Conservation (phyloP, 1,140 invertebrate genomes). For the Monochamus saltuarius region DNA sequence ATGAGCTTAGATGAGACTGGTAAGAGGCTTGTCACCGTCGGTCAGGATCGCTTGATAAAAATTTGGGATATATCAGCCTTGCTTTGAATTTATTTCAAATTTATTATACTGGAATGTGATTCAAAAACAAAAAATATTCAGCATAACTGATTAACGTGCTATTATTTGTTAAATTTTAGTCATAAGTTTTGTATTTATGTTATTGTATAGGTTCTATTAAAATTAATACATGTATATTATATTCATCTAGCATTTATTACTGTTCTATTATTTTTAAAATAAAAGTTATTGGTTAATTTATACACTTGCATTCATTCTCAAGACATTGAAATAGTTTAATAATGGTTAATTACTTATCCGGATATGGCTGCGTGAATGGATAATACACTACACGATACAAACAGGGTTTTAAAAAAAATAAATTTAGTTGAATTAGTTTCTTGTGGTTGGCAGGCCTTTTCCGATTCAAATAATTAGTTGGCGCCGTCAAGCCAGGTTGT, state of each 20-base stretch:
- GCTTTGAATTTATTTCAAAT: conserved; percentile 34
- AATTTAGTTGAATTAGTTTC: too few relatives aligned
- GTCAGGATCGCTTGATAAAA: conserved; percentile 92
- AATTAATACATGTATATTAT: conserved; percentile 15
- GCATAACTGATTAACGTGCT: conserved; percentile 1
- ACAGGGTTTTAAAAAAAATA: too few relatives aligned
- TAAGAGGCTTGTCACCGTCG: conserved; percentile 85
- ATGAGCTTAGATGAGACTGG: conserved; percentile 89
- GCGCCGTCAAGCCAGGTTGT: conserved; percentile 5
- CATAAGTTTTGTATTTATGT: conserved; percentile 13
- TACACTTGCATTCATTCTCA: not conserved
- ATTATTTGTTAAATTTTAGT: conserved; percentile 16
- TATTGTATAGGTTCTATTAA: conserved; percentile 19
- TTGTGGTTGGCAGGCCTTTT: too few relatives aligned
- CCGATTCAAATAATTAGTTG: conserved; percentile 8
- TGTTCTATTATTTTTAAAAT: conserved; percentile 3
- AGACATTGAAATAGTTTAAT: not conserved
- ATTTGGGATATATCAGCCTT: conserved; percentile 75
- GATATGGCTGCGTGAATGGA: not conserved
- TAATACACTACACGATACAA: too few relatives aligned
- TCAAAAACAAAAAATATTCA: conserved; percentile 10
- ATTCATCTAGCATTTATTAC: conserved; percentile 1
- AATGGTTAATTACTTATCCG: not conserved
- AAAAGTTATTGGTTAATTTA: conserved; percentile 1
- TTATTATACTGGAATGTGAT: conserved; percentile 16